These are phyloP conservation scores for Celastrina argiolus DNA, from an alignment of 2,888 invertebrate genomes.

Conservation along the genomic window DNA sequence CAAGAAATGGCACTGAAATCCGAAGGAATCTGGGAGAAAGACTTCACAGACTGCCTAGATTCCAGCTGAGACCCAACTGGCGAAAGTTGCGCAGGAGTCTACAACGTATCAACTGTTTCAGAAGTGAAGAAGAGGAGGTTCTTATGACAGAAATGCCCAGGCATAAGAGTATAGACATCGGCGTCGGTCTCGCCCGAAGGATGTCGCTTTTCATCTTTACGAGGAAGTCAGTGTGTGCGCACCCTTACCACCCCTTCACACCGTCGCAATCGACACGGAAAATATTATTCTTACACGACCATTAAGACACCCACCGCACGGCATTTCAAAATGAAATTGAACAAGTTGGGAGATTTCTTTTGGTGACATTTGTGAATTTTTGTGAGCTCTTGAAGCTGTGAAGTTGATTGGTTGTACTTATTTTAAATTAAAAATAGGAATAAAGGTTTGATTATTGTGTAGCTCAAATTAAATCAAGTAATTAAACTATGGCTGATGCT, in stretches of 20 bases:
- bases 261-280: slow-evolving; percentile 65
- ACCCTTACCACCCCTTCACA: slow-evolving; percentile 69
- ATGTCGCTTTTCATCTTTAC: slow-evolving; percentile 66
- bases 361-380: neutral
- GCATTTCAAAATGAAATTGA: neutral
- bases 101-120: slow-evolving; percentile 56
- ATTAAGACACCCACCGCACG: slow-evolving; percentile 34
- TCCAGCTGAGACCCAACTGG: slow-evolving; percentile 50
- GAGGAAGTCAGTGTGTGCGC: slow-evolving; percentile 58
- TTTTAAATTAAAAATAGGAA: too few relatives aligned
- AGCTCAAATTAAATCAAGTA: too few relatives aligned
- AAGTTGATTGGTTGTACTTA: too few relatives aligned
- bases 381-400: neutral
- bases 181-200: slow-evolving; percentile 60
- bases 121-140: slow-evolving; percentile 45
- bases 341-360: neutral
- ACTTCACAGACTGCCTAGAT: slow-evolving; percentile 44
- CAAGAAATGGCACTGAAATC: neutral
- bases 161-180: slow-evolving; percentile 65
- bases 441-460: too few relatives aligned
- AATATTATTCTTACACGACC: slow-evolving; percentile 46
- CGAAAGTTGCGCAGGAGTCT: slow-evolving; percentile 48
- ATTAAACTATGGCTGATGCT: too few relatives aligned
- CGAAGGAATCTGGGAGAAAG: slow-evolving; percentile 9
- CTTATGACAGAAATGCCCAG: slow-evolving; percentile 54